Percentiles rank a stretch among this genome's conserved stretches.
Conservation (phyloP, 2,797 vertebrate species). For the Scyliorhinus canicula region DNA sequence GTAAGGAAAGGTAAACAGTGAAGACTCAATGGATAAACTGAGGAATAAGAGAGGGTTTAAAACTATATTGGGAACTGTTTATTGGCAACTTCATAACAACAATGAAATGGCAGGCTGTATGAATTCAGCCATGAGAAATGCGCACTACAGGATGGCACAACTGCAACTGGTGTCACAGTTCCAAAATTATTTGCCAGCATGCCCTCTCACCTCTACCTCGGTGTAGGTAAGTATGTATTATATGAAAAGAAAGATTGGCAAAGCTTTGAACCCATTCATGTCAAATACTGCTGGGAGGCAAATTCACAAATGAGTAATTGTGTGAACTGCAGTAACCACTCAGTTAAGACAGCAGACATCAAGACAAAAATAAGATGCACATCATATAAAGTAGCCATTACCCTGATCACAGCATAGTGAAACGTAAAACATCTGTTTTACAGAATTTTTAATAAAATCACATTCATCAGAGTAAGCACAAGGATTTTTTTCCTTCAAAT, state of each 20-base stretch:
- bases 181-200: neutral
- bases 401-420: conserved; percentile 30
- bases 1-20: too few relatives aligned
- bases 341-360: neutral
- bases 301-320: conserved; percentile 13
- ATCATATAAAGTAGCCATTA: conserved; percentile 29
- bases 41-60: too few relatives aligned
- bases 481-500: conserved; percentile 27
- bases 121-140: neutral
- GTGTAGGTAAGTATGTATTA: neutral
- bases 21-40: too few relatives aligned
- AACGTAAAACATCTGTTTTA: conserved; percentile 38
- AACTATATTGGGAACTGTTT: too few relatives aligned
- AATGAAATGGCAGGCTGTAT: too few relatives aligned
- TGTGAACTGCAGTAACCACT: neutral
- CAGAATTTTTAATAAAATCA: conserved; percentile 35
- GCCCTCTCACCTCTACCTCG: neutral
- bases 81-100: too few relatives aligned
- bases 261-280: neutral
- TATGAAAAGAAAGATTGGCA: neutral
- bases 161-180: neutral
- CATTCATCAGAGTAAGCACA: conserved; percentile 24
- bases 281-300: conserved; percentile 16
- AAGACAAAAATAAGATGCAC: conserved; percentile 13
- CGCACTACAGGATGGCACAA: neutral